Evolutionary conservation across 2,797 vertebrate genomes (phyloP).

Genomic region (Taeniopygia guttata): DNA sequence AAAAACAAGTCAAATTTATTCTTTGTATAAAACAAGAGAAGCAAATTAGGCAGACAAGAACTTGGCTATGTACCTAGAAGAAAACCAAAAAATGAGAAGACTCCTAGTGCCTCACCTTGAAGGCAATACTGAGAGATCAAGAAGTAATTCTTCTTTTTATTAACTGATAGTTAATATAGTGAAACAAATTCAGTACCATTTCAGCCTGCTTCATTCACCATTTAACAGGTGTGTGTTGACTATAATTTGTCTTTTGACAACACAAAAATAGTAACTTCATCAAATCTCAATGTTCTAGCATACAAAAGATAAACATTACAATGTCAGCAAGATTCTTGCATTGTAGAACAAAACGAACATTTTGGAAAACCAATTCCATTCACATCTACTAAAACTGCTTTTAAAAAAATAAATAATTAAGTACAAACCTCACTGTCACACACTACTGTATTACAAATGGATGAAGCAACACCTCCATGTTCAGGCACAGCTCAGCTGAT

Average conservation of each 20-base stretch:
- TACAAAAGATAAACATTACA: slow-evolving; percentile 52
- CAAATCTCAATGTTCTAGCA: slow-evolving; percentile 35
- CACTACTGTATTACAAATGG: slow-evolving; percentile 35
- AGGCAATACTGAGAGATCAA: not conserved
- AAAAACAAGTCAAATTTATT: slow-evolving; percentile 48
- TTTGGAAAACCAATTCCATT: slow-evolving; percentile 45
- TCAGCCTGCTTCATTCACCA: not conserved
- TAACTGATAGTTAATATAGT: not conserved
- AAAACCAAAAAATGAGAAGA: not conserved
- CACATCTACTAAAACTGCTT: slow-evolving; percentile 64
- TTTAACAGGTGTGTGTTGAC: not conserved
- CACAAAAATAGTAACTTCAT: slow-evolving; percentile 18
- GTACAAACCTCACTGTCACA: slow-evolving; percentile 41
- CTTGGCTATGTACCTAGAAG: not conserved
- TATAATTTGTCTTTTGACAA: not conserved
- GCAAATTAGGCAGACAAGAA: not conserved
- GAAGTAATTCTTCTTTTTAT: slow-evolving; percentile 38
- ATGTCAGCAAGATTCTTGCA: not conserved
- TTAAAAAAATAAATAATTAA: slow-evolving; percentile 70
- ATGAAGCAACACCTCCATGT: slow-evolving; percentile 8
- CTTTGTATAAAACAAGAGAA: slow-evolving; percentile 22
- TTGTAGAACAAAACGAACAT: slow-evolving; percentile 30
- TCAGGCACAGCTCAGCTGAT: not conserved
- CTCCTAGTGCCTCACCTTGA: not conserved
- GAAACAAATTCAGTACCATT: not conserved